These are phyloP conservation scores for Ditylenchus weischeri DNA, from an alignment of 2,888 invertebrate genomes.

Conservation along the genomic window DNA sequence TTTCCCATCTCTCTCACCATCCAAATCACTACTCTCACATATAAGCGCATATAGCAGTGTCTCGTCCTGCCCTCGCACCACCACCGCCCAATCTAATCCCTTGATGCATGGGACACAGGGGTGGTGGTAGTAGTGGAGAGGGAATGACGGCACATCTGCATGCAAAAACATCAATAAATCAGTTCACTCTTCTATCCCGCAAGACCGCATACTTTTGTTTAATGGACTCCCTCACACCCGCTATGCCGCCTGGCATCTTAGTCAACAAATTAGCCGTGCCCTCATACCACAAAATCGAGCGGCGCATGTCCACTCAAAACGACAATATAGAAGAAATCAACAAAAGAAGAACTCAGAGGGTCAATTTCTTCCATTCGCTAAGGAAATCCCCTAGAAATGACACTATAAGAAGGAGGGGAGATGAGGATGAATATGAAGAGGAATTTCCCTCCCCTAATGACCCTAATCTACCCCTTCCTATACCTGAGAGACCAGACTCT, in stretches of 20 bases:
- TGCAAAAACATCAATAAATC: no score
- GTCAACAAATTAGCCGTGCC: no score
- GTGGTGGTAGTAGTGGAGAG: no score
- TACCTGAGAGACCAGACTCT: slow-evolving; percentile 5
- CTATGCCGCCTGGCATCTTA: no score
- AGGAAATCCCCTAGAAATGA: neutral
- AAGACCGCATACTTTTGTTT: no score
- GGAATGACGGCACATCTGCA: no score
- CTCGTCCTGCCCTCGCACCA: no score
- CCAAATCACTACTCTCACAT: no score
- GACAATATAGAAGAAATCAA: neutral
- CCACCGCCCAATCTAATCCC: neutral
- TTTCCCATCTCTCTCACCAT: neutral
- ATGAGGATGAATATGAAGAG: neutral
- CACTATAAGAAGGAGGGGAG: neutral
- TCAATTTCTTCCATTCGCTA: slow-evolving; percentile 5
- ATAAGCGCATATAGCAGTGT: no score
- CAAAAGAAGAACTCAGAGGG: slow-evolving; percentile 3
- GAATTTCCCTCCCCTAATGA: slow-evolving; percentile 2
- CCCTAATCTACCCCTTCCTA: neutral
- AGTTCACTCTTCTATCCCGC: no score
- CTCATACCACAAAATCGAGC: neutral
- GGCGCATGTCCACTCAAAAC: slow-evolving; percentile 2
- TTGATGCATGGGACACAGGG: neutral
- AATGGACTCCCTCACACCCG: no score